These are phyloP conservation scores for Netelia inedita DNA, from an alignment of 2,888 invertebrate genomes.

Conservation along the genomic window DNA sequence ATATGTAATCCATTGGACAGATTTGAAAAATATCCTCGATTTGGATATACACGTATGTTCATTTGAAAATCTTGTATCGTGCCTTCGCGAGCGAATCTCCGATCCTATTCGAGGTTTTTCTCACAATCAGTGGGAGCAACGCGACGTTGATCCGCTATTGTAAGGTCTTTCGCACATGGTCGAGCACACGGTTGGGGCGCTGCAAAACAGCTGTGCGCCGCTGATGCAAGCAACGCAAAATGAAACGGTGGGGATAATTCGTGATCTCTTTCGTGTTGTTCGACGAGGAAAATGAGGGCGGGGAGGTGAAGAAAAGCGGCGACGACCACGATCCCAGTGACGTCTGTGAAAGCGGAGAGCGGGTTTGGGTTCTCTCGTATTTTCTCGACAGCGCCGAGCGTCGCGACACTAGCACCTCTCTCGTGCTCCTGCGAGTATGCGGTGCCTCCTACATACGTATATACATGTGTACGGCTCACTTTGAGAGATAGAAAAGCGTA, in stretches of 20 bases:
- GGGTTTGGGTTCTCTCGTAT: constrained; percentile 10
- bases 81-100: not conserved
- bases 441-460: not conserved
- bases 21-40: no score
- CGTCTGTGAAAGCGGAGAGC: constrained; percentile 25
- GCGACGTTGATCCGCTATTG: constrained; percentile 34
- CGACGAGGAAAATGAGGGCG: not conserved
- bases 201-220: constrained; percentile 45
- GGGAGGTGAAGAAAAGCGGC: not conserved
- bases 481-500: not conserved
- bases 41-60: not conserved
- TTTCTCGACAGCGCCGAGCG: not conserved
- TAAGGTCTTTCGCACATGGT: constrained; percentile 31
- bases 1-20: no score
- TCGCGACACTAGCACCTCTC: constrained; percentile 11
- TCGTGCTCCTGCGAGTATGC: not conserved
- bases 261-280: not conserved
- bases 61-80: not conserved
- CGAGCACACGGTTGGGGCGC: constrained; percentile 2
- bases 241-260: not conserved
- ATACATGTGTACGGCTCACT: not conserved
- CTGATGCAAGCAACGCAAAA: constrained; percentile 19
- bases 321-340: constrained; percentile 7
- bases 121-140: not conserved
- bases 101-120: no score